phyloP scores from a whole-genome alignment of 2,797 vertebrate species.

The Protosalanx chinensis region DNA sequence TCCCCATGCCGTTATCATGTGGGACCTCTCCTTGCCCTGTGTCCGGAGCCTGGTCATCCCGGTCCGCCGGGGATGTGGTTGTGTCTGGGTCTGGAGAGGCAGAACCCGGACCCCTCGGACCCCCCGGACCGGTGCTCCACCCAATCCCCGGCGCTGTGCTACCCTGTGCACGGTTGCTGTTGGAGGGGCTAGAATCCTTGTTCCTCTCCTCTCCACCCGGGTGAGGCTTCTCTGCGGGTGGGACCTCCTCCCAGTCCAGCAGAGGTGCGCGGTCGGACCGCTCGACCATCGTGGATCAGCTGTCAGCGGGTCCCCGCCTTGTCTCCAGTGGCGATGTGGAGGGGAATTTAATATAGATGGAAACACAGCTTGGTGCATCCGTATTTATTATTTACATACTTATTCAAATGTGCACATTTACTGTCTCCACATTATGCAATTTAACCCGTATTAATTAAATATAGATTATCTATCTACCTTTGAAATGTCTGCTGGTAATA shows the following conservation, averaged over 20 bases:
- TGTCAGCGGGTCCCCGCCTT: constrained; percentile 59
- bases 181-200: constrained; percentile 54
- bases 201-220: constrained; percentile 42
- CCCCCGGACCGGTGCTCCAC: constrained; percentile 60
- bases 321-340: constrained; percentile 51
- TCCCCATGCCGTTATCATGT: constrained; percentile 63
- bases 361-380: constrained; percentile 55
- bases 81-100: constrained; percentile 29
- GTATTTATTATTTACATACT: constrained; percentile 35
- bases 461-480: neutral
- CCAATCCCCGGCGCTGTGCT: constrained; percentile 56
- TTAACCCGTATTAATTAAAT: neutral
- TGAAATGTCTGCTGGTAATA: constrained; percentile 10
- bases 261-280: constrained; percentile 87
- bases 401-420: constrained; percentile 17
- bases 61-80: constrained; percentile 28
- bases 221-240: constrained; percentile 59
- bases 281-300: constrained; percentile 74
- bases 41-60: constrained; percentile 46
- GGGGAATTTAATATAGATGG: constrained; percentile 46
- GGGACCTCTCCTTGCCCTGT: constrained; percentile 43
- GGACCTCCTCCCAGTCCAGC: constrained; percentile 88
- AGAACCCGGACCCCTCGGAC: constrained; percentile 49
- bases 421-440: neutral
- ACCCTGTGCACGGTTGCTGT: constrained; percentile 32